Base-by-base conservation (phyloP, 1,140 invertebrate genomes). In the Galleria mellonella region DNA sequence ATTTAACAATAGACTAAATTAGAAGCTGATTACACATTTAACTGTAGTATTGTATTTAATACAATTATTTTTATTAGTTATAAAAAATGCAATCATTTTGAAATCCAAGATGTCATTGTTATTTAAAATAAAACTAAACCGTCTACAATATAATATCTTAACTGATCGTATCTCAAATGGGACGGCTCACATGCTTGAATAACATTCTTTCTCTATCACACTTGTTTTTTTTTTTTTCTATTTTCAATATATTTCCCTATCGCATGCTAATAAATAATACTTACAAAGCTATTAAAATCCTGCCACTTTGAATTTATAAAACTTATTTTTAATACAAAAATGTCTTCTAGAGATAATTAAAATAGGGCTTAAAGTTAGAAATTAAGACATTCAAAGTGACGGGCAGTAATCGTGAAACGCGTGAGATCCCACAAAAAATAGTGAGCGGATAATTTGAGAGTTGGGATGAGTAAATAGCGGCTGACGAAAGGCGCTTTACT, bases 261-360 rank as follows among this genome's bases (percentile, higher is more conserved):
- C 58, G 69, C 76, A 81, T 83, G 79, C 79, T 81, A 77, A 83
- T 78, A 79, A 79, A 81, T 82, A 73, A 74, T 61, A 61, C 75
- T 83, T 61, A 61, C 75, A 78, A 79, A 72, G 61, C 70, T 71
- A 72, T 51, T 46, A 47, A 36, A 43, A 39, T 55, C 46, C 66
- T 49, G 47, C 56, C 63, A 59, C 61, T 62, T 68, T 72, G 65
- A 60, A 68, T 66, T 66, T 63, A 51, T 56, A 43, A 52, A 30
- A 23, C 17, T 23, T 45, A 37, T 29, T 49, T 51, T 40, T 40
- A 43, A 58, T 40, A 44, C 12, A 42, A 11, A 46, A 39, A 46
- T 47, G 14, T 12, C n/a, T 17, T 35, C n/a, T 11, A 35, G 14
- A 37, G 9, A 15, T n/a, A 37, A 17, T 37, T 37, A 51, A 44